Percentiles rank a stretch among this genome's conserved stretches.
Evolutionary conservation across 37 sponge, comb jelly and placozoan genomes (phyloP).

Genomic region (Cliona cf. orientalis): DNA sequence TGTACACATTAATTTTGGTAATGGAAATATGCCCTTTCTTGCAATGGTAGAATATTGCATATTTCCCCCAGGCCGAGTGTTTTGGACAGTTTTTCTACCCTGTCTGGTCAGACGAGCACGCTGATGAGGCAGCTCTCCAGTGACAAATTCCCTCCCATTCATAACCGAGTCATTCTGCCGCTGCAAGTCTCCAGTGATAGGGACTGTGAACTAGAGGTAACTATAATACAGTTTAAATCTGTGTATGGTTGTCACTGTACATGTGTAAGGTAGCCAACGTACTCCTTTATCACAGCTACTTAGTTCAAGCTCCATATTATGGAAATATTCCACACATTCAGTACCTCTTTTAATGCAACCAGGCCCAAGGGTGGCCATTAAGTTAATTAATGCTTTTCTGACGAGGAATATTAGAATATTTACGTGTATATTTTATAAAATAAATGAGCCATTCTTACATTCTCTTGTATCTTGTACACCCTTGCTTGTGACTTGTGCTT

Average conservation of each 20-base stretch:
- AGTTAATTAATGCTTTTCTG: too few relatives aligned
- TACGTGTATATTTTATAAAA: too few relatives aligned
- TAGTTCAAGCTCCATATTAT: too few relatives aligned
- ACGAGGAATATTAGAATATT: too few relatives aligned
- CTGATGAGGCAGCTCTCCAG: slow-evolving; percentile 74
- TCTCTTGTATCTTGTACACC: too few relatives aligned
- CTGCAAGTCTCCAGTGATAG: slow-evolving; percentile 64
- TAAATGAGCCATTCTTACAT: too few relatives aligned
- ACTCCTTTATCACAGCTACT: not conserved
- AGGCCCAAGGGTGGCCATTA: too few relatives aligned
- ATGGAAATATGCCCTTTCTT: not conserved
- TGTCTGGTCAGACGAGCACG: slow-evolving; percentile 69
- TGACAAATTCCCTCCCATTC: slow-evolving; percentile 74
- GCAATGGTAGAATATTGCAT: not conserved
- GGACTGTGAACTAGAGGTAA: slow-evolving; percentile 79
- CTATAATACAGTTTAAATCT: not conserved
- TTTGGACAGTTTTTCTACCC: slow-evolving; percentile 78
- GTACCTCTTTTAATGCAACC: too few relatives aligned
- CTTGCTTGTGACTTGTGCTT: too few relatives aligned
- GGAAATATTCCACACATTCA: too few relatives aligned
- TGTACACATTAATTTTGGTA: not conserved
- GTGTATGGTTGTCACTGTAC: not conserved
- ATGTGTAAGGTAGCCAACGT: too few relatives aligned
- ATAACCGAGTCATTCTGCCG: slow-evolving; percentile 67
- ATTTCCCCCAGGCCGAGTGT: slow-evolving; percentile 76